Base-by-base conservation (phyloP, 2,888 invertebrate species). In the Ommatoiulus sabulosus region DNA sequence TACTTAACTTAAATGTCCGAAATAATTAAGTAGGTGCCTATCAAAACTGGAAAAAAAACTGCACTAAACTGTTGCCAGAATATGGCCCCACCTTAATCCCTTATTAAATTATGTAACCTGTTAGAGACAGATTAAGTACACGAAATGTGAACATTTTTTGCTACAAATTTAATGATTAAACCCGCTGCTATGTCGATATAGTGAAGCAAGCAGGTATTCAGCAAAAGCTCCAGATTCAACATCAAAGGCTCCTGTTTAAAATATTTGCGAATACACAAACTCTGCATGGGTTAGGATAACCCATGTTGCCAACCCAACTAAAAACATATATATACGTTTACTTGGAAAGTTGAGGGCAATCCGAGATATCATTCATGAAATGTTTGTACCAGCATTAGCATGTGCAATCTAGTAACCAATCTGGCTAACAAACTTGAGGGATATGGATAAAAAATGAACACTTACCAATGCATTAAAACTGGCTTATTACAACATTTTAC, bases 11-110 rank as follows among this genome's bases (percentile, higher is more conserved):
- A 35, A 10, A 80, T 35, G 80, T 80, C 80, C 20, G 35, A 80
- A 80, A 80, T 80, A 80, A 80, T 80, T 80, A 80, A 80, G 80
- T 35, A 12, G 80, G 24, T 80, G 80, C 80, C 80, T 35, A 80
- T 80, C 80, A 80, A 80, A 80, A 57, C 6, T 72, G 8, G 15
- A 52, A 52, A 72, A 80, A 80, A 80, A 80, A 72, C 24, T 6
- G 72, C 72, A 1, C 72, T 72, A 5, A 80, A 80, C 24, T 80
- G 80, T 80, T 35, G 80, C 80, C 24, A 35, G 24, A 80, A 35
- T 80, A 80, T 1, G 80, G 80, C 24, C 80, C 35, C 80, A 80
- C 80, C 80, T 35, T 35, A 80, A 80, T 24, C 10, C 4, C 80
- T 80, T 35, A 80, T 80, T 80, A 80, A 80, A 80, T 80, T 80